phyloP scores from a whole-genome alignment of 2,113 vertebrate genomes.

The Pavo muticus region DNA sequence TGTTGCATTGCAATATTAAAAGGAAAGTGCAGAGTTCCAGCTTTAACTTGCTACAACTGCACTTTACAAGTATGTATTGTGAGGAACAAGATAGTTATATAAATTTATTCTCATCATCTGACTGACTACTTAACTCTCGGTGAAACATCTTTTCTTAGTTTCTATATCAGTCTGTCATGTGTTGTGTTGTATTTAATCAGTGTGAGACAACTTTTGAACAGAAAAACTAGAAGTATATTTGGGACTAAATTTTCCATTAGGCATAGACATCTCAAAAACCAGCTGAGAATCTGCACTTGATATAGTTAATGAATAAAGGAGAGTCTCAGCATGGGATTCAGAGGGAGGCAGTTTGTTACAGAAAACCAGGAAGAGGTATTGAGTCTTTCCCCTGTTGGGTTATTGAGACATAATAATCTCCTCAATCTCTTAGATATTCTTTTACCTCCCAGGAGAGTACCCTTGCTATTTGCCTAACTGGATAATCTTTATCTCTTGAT shows the following conservation, averaged over 20 bases:
- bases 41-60: not conserved
- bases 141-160: not conserved
- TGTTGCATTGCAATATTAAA: not conserved
- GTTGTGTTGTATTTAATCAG: not conserved
- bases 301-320: not conserved
- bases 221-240: not conserved
- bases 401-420: not conserved
- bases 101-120: not conserved
- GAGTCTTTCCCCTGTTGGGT: not conserved
- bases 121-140: not conserved
- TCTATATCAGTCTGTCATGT: not conserved
- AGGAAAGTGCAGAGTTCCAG: not conserved
- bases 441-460: not conserved
- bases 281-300: not conserved
- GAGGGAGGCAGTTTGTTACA: not conserved
- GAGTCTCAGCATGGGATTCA: not conserved
- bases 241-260: not conserved
- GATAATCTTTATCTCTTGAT: not conserved
- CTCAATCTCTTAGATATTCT: fast-evolving
- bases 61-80: not conserved
- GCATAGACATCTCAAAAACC: fast-evolving
- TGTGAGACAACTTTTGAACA: not conserved
- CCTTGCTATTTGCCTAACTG: not conserved
- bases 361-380: not conserved
- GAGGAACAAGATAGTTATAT: not conserved